Percentiles rank a stretch among this genome's conserved stretches.
Conservation (phyloP, 2,888 invertebrate species). For the Drosophila mercatorum region DNA sequence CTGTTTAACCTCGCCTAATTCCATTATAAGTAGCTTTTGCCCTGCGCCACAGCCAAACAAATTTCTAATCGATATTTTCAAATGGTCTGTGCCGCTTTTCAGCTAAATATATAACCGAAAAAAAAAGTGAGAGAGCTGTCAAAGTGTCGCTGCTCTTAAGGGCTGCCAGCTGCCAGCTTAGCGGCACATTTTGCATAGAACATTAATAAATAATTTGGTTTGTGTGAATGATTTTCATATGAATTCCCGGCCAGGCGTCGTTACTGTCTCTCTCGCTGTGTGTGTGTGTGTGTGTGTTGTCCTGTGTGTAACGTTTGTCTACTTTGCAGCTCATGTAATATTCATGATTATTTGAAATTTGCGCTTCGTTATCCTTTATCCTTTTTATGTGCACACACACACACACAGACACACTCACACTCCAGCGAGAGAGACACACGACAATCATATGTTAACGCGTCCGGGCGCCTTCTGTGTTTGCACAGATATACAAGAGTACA, state of each 20-base stretch:
- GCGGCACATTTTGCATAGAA: constrained; percentile 56
- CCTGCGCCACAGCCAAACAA: constrained; percentile 12
- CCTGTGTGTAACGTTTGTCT: constrained; percentile 69
- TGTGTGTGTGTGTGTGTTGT: constrained; percentile 34
- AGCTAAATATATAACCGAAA: background rate
- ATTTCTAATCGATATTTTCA: constrained; percentile 50
- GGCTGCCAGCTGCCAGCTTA: constrained; percentile 23
- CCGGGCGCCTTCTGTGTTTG: constrained; percentile 69
- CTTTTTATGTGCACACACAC: constrained; percentile 57
- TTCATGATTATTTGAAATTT: constrained; percentile 81
- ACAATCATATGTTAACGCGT: constrained; percentile 81
- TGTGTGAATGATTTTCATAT: constrained; percentile 75
- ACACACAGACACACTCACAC: constrained; percentile 3
- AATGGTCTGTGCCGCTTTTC: constrained; percentile 19
- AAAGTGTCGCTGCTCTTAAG: constrained; percentile 45
- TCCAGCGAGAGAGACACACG: constrained; percentile 53
- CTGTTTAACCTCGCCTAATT: constrained; percentile 7
- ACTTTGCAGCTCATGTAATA: constrained; percentile 78
- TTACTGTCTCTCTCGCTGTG: constrained; percentile 7
- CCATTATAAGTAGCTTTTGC: constrained; percentile 6
- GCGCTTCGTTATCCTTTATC: constrained; percentile 80
- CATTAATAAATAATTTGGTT: constrained; percentile 76
- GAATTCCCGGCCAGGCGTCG: constrained; percentile 57
- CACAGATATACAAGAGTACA: constrained; percentile 55
- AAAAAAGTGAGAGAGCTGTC: constrained; percentile 36